A percentile compares a stretch with the other conserved stretches of the same genome.
These are phyloP conservation scores for Drosophila ercepeae DNA, from an alignment of 1,140 invertebrate genomes.

Conservation along the genomic window DNA sequence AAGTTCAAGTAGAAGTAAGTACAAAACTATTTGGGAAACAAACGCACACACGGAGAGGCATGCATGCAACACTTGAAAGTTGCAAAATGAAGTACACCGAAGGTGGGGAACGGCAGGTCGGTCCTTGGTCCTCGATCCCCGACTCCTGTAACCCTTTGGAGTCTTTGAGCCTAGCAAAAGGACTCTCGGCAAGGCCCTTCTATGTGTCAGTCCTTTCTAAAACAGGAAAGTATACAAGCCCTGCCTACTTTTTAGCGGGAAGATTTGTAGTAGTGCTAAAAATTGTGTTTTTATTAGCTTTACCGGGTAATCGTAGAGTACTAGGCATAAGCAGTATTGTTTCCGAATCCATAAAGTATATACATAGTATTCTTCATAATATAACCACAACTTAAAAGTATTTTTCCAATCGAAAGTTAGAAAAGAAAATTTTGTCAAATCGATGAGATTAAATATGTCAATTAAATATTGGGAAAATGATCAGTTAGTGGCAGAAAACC, in stretches of 20 bases:
- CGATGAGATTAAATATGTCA: too few relatives aligned
- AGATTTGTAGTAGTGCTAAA: too few relatives aligned
- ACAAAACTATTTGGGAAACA: slow-evolving; percentile 79
- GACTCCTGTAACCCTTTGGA: slow-evolving; percentile 33
- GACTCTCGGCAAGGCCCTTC: slow-evolving; percentile 62
- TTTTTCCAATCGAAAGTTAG: too few relatives aligned
- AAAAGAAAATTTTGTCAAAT: too few relatives aligned
- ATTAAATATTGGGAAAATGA: too few relatives aligned
- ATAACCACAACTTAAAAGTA: too few relatives aligned
- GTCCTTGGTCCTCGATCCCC: slow-evolving; percentile 29
- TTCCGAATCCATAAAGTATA: too few relatives aligned
- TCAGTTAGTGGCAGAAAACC: too few relatives aligned
- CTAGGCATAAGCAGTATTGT: too few relatives aligned
- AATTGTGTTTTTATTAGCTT: neutral
- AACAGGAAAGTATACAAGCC: neutral
- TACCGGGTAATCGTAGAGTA: too few relatives aligned
- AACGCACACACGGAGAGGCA: slow-evolving; percentile 18
- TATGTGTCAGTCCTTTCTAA: slow-evolving; percentile 53
- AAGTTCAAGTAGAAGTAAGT: slow-evolving; percentile 80
- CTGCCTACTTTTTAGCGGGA: too few relatives aligned
- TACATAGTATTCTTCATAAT: too few relatives aligned
- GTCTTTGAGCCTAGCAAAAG: slow-evolving; percentile 59
- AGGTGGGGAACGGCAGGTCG: slow-evolving; percentile 52
- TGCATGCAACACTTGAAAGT: slow-evolving; percentile 67
- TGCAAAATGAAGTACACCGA: slow-evolving; percentile 72